Evolutionary conservation across 2,888 invertebrate species (phyloP), one percentile per base, ranked within the genome.

Genomic region (Hirtodrosophila duncani): DNA sequence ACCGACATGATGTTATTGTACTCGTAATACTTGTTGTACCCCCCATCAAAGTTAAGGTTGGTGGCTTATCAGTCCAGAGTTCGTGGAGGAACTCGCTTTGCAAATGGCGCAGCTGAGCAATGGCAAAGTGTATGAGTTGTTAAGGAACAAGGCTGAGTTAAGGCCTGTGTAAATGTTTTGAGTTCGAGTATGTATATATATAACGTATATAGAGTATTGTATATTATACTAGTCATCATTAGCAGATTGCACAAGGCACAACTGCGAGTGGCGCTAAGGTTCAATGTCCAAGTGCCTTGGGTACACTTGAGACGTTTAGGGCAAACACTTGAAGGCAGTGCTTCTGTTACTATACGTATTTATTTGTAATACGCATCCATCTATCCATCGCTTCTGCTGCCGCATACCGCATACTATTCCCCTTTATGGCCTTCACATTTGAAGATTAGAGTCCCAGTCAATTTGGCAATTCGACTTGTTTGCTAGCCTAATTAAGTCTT

Each of bases 401-500:
- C 16, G 9, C 13, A 1, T 5, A 33, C 18, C 9, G 2, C 34
- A 30, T n/a, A 8, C 11, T 8, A 20, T 23, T 9, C 11, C 8
- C 9, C 8, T 4, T 13, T 4, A 13, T 11, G 3, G 1, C 11
- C 1, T 3, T 21, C 16, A 16, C 10, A 10, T n/a, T n/a, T n/a
- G 13, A 16, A 58, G 63, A 67, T 67, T 61, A 67, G 58, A 58
- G n/a, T 20, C 50, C 58, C 60, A 58, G n/a, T 20, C 50, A 60
- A 74, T 79, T 75, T 31, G 80, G 63, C 80, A 67, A 79, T 61
- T 57, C 58, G 58, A 38, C 45, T 53, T 79, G 78, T 78, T 75
- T 68, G 67, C 48, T 36, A 56, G 67, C 50, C 67, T 74, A 81
- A 75, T 75, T 75, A 75, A 68, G 69, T 44, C 66, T 56, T 53